Base-by-base conservation (phyloP, 35 echinoderm and acorn worm species). In the Chiridota heheva region DNA sequence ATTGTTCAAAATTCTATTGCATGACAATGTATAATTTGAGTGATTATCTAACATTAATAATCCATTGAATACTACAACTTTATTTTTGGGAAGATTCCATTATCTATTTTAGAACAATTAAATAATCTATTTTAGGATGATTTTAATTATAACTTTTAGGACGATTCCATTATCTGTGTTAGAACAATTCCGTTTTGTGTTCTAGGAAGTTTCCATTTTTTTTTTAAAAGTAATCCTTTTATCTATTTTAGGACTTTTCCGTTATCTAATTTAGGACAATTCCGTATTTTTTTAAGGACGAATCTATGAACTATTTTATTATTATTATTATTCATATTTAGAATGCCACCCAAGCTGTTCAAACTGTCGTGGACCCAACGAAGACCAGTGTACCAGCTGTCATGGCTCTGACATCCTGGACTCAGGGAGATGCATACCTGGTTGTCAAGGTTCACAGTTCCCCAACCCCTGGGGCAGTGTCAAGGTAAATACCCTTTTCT, bases 311-410 rank as follows among this genome's bases (percentile, higher is more conserved):
- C n/a, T n/a, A n/a, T n/a, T n/a, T n/a, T n/a, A n/a, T n/a, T n/a
- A n/a, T n/a, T n/a, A n/a, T n/a, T n/a, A n/a, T n/a, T n/a, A n/a
- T n/a, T n/a, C n/a, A n/a, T n/a, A n/a, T n/a, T 13, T 27, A 96
- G 93, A 96, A 58, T 96, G 93, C 45, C 93, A 96, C 58, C 83
- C 87, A 7, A 96, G 93, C 42, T 96, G 92, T 83, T 67, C 59
- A 5, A 72, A 60, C 0, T 96, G 93, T 65, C 69, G 67, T 48
- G 93, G 93, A 33, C 82, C 83, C 0, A 44, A 68, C 4, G 36
- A 68, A 15, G 63, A 82, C 7, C 73, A 96, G 35, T 96, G 93
- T 40, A 41, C 71, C 5, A 69, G 83, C 40, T 96, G 93, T 57
- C 41, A 63, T 51, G 51, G 77, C 32, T 44, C 81, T 15, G 79